Evolutionary conservation across 92 coral and sea anemone genomes (phyloP).

Genomic region (Porites lobata): DNA sequence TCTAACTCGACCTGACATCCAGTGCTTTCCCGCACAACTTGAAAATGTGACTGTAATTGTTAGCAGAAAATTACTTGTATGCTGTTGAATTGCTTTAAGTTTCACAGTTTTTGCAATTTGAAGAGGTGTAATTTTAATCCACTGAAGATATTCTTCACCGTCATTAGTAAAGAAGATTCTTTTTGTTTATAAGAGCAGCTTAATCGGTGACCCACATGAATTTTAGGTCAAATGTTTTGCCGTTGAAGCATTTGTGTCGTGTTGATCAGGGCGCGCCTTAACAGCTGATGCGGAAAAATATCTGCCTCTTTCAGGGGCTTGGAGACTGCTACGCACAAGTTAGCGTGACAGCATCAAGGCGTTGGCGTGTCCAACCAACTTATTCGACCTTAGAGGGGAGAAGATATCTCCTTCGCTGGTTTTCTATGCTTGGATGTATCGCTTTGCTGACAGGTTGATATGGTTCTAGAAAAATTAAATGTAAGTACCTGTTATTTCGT

Average conservation of each 20-base stretch:
- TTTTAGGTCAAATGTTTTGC: conserved; percentile 3
- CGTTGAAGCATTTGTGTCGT: background rate
- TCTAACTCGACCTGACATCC: too few relatives aligned
- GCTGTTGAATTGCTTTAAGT: too few relatives aligned
- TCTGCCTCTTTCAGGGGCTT: conserved; percentile 14
- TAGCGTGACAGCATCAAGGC: background rate
- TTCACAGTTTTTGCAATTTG: background rate
- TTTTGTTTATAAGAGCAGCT: background rate
- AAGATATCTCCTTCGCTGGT: too few relatives aligned
- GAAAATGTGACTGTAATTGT: too few relatives aligned
- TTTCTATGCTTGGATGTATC: too few relatives aligned
- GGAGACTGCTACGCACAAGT: conserved; percentile 13
- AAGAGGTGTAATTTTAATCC: background rate
- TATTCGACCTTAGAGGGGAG: too few relatives aligned
- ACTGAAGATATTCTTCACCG: background rate
- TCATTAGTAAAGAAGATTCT: background rate
- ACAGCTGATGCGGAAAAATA: background rate
- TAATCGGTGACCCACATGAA: conserved; percentile 21
- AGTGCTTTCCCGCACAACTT: too few relatives aligned
- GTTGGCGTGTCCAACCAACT: too few relatives aligned
- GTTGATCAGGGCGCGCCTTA: conserved; percentile 10
- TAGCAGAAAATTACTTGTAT: too few relatives aligned
- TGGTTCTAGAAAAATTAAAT: too few relatives aligned
- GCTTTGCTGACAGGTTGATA: too few relatives aligned
- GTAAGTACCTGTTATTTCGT: too few relatives aligned